phyloP scores from a whole-genome alignment of 2,113 vertebrate genomes.

The Brienomyrus longianalis region DNA sequence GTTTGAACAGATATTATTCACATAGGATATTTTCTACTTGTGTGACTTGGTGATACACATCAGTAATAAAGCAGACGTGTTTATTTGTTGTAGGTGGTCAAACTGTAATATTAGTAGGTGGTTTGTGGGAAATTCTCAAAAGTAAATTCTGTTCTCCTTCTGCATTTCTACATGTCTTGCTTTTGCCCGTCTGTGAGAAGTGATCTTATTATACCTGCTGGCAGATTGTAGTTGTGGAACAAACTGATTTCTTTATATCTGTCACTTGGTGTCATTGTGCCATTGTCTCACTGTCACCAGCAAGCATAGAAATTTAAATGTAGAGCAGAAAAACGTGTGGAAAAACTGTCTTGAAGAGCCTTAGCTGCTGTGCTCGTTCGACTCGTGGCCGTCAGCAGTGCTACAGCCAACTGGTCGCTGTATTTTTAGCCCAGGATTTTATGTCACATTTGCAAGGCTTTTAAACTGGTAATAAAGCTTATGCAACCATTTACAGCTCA shows the following conservation, averaged over 20 bases:
- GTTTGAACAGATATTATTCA: background rate
- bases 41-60: slow-evolving; percentile 3
- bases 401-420: background rate
- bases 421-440: background rate
- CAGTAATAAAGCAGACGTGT: background rate
- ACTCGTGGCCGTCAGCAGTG: background rate
- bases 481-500: background rate
- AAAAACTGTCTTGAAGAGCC: background rate
- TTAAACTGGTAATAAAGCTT: slow-evolving; percentile 9
- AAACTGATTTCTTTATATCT: background rate
- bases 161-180: background rate
- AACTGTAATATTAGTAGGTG: background rate
- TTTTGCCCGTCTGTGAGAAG: background rate
- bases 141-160: background rate
- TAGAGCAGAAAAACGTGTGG: background rate
- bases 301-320: background rate
- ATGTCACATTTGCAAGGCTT: background rate
- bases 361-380: background rate
- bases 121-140: background rate
- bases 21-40: background rate
- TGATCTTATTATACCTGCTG: background rate
- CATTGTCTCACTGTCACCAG: background rate
- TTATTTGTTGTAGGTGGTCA: background rate
- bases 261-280: background rate
- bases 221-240: background rate